Conservation (phyloP, 1,140 invertebrate genomes). For the Asobara japonica region DNA sequence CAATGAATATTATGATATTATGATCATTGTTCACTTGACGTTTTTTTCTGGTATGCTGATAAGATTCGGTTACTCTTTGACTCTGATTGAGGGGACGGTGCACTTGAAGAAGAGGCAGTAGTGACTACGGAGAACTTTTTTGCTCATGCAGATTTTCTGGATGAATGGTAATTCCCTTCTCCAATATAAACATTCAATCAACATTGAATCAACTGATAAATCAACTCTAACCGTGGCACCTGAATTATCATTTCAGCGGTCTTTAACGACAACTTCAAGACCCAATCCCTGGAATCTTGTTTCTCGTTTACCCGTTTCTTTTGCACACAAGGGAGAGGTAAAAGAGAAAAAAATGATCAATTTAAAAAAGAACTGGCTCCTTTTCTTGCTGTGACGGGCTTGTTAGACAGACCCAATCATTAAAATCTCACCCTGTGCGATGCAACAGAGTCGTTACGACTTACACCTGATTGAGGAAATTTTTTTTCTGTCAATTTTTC, state of each 20-base stretch:
- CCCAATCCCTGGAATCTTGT: neutral
- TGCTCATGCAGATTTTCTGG: too few relatives aligned
- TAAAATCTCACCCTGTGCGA: conserved; percentile 26
- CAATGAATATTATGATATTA: neutral
- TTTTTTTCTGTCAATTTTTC: neutral
- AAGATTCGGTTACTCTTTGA: too few relatives aligned
- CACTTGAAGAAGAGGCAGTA: too few relatives aligned
- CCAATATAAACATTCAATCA: neutral
- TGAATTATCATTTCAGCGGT: neutral
- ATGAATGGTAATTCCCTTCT: too few relatives aligned
- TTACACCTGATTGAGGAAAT: neutral
- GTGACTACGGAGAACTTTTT: too few relatives aligned
- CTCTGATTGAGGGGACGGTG: too few relatives aligned
- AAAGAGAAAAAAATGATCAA: neutral
- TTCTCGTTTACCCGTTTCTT: neutral
- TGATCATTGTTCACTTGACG: neutral
- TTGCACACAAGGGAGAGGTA: neutral
- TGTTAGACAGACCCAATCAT: conserved; percentile 26
- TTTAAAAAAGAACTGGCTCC: neutral
- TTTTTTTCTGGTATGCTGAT: neutral
- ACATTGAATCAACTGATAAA: neutral
- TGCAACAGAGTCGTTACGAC: conserved; percentile 6
- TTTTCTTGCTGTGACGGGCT: conserved; percentile 10
- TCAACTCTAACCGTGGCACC: neutral
- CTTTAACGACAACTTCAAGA: conserved; percentile 2